These are phyloP conservation scores for Herminia tarsipennalis DNA, from an alignment of 2,888 invertebrate genomes.

Conservation along the genomic window DNA sequence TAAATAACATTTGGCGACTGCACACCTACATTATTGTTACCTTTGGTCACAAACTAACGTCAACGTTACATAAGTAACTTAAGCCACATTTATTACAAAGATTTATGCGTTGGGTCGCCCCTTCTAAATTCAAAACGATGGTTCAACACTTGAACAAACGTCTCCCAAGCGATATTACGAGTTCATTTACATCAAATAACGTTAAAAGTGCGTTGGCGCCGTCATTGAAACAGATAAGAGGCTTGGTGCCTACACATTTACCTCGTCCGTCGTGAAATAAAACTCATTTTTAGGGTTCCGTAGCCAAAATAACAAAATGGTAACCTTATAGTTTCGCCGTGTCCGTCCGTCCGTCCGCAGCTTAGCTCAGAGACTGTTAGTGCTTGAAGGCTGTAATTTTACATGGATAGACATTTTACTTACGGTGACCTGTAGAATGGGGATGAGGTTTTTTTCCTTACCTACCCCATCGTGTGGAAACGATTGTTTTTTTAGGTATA, in stretches of 20 bases:
- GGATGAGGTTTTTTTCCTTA: too few species aligned
- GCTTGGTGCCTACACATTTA: slow-evolving; percentile 20
- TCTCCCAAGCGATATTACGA: slow-evolving; percentile 3
- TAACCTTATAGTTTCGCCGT: too few species aligned
- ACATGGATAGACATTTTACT: too few species aligned
- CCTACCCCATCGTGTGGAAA: too few species aligned
- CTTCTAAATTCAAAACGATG: slow-evolving; percentile 7
- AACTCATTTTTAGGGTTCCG: slow-evolving; percentile 19
- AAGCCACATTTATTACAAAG: slow-evolving; percentile 1
- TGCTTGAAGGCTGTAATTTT: too few species aligned
- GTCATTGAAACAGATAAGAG: slow-evolving; percentile 21
- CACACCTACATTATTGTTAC: not conserved
- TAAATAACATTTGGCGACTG: too few species aligned
- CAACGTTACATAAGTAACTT: not conserved
- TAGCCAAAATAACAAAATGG: too few species aligned
- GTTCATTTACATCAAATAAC: slow-evolving; percentile 16
- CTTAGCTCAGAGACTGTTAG: too few species aligned
- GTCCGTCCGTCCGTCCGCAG: too few species aligned
- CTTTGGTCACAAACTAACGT: not conserved
- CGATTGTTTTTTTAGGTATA: too few species aligned
- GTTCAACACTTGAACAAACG: slow-evolving; percentile 10
- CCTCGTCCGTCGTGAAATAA: slow-evolving; percentile 21
- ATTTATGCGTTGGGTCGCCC: slow-evolving; percentile 4
- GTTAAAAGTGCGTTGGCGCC: slow-evolving; percentile 15
- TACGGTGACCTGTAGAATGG: too few species aligned